Conservation (phyloP, 1,140 invertebrate genomes). For the Argopecten irradians region DNA sequence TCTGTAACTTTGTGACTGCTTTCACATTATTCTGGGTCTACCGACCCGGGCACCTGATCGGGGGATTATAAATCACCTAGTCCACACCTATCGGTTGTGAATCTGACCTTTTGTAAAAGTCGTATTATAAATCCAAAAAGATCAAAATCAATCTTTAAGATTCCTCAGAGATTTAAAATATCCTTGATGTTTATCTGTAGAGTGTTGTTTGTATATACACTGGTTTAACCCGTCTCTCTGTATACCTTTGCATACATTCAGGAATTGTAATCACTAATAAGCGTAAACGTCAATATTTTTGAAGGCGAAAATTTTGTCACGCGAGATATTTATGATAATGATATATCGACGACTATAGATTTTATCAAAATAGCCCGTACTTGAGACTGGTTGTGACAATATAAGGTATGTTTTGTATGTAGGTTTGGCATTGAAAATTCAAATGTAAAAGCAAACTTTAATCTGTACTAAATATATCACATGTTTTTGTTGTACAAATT, state of each 20-base stretch:
- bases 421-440: background rate
- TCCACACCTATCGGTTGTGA: background rate
- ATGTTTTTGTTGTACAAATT: background rate
- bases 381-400: background rate
- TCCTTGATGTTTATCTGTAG: background rate
- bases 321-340: slow-evolving; percentile 18
- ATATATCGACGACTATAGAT: background rate
- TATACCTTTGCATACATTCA: background rate
- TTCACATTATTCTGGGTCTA: background rate
- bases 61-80: background rate
- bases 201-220: background rate
- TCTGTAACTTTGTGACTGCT: background rate
- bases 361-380: background rate
- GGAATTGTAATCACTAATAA: background rate
- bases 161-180: background rate
- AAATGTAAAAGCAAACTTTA: background rate
- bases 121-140: background rate
- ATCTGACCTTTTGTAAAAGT: background rate
- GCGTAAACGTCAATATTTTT: background rate
- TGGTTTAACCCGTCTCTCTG: background rate
- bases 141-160: background rate
- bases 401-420: background rate
- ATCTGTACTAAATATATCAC: background rate
- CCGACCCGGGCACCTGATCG: background rate
- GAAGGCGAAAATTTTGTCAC: background rate